A percentile compares a stretch with the other conserved stretches of the same genome.
Conservation (phyloP, 2,888 invertebrate species). For the Nymphalis urticae region DNA sequence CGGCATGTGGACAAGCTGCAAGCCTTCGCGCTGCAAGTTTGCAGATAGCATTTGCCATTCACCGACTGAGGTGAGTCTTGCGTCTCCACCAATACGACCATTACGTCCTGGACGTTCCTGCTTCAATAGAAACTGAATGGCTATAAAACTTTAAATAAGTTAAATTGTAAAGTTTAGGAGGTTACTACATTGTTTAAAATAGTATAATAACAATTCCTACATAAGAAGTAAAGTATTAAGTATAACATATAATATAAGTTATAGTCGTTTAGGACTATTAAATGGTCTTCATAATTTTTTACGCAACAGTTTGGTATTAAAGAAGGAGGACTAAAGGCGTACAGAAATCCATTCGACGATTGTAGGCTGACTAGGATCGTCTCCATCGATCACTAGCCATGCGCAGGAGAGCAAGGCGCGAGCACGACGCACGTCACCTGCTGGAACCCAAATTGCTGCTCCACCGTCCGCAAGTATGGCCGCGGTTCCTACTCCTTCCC, state of each 20-base stretch:
- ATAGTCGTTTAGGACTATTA: neutral
- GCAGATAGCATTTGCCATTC: conserved; percentile 84
- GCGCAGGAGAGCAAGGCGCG: conserved; percentile 91
- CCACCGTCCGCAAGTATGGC: conserved; percentile 85
- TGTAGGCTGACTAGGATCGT: conserved; percentile 82
- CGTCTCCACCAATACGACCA: conserved; percentile 87
- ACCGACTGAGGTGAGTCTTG: conserved; percentile 85
- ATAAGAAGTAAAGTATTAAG: neutral
- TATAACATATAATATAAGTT: too few relatives aligned
- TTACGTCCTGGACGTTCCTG: conserved; percentile 65
- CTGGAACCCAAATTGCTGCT: conserved; percentile 95
- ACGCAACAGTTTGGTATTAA: neutral
- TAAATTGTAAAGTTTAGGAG: neutral
- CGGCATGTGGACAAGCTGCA: conserved; percentile 81
- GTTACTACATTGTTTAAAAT: neutral
- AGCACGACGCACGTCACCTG: conserved; percentile 93
- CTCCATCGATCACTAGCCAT: conserved; percentile 93
- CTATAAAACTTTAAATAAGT: neutral
- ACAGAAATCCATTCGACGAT: conserved; percentile 86
- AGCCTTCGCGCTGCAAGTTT: conserved; percentile 76
- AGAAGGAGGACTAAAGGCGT: conserved; percentile 35
- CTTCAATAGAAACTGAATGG: conserved; percentile 13
- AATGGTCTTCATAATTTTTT: neutral
- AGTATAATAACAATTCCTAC: neutral
- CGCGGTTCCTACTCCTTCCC: conserved; percentile 89